These are phyloP conservation scores for Pollenia labialis DNA, from an alignment of 2,888 invertebrate species.

Conservation along the genomic window DNA sequence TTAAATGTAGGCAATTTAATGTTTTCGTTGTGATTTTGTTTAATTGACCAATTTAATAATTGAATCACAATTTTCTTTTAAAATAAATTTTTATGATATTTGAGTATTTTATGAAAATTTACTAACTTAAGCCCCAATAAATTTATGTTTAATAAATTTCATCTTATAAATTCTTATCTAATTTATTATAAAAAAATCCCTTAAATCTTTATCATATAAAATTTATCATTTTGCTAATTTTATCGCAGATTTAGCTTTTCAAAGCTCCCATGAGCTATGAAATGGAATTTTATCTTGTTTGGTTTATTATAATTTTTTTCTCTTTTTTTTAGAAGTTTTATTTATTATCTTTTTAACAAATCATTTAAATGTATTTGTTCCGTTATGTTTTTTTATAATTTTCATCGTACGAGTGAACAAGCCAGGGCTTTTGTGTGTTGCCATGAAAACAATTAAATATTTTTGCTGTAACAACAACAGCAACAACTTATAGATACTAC, in stretches of 20 bases:
- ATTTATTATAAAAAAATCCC: background rate
- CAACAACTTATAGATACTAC: background rate
- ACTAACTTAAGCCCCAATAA: too few species aligned
- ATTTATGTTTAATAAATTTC: too few species aligned
- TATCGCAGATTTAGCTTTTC: background rate
- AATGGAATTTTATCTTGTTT: background rate
- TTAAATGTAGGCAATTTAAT: too few species aligned
- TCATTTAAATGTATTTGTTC: conserved; percentile 56
- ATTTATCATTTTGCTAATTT: background rate
- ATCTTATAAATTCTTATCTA: too few species aligned
- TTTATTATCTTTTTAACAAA: conserved; percentile 65
- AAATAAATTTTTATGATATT: too few species aligned
- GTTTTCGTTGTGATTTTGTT: too few species aligned
- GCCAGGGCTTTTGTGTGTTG: conserved; percentile 22
- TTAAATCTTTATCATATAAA: background rate
- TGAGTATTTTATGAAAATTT: too few species aligned
- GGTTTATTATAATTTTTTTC: background rate
- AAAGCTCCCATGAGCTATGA: background rate
- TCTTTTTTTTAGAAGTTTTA: conserved; percentile 41
- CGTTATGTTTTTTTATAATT: background rate
- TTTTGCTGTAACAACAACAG: conserved; percentile 24
- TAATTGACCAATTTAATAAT: too few species aligned
- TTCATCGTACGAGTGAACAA: background rate
- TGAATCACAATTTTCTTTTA: too few species aligned
- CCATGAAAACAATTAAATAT: conserved; percentile 68